Evolutionary conservation across 64 coral and sea anemone genomes (phyloP).

Genomic region (Exaiptasia diaphana): DNA sequence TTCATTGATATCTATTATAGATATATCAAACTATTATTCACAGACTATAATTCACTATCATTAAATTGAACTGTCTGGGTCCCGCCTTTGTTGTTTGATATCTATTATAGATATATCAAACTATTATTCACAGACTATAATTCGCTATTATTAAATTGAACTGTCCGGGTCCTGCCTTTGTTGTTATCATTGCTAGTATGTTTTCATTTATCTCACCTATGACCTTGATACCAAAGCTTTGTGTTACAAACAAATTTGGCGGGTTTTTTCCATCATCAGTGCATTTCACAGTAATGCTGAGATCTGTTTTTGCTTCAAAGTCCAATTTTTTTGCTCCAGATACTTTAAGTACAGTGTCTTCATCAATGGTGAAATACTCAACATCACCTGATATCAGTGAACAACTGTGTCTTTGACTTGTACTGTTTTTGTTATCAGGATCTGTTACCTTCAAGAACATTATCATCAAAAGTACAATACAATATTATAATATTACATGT

Average conservation of each 20-base stretch:
- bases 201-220: no score
- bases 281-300: slow-evolving; percentile 60
- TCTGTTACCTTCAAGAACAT: slow-evolving; percentile 50
- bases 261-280: slow-evolving; percentile 68
- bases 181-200: no score
- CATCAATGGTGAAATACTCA: slow-evolving; percentile 49
- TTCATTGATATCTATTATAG: slow-evolving; percentile 82
- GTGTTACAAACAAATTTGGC: slow-evolving; percentile 42
- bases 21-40: background rate
- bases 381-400: slow-evolving; percentile 35
- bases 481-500: no score
- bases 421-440: slow-evolving; percentile 68
- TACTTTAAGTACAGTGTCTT: slow-evolving; percentile 48
- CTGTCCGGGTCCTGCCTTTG: background rate
- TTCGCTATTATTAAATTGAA: background rate
- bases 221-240: slow-evolving; percentile 35
- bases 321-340: slow-evolving; percentile 55
- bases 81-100: background rate
- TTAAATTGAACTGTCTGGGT: background rate
- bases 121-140: background rate
- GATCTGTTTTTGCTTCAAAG: slow-evolving; percentile 42
- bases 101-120: background rate
- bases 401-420: slow-evolving; percentile 72
- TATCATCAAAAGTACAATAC: background rate
- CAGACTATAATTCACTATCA: background rate